Base-by-base conservation (phyloP, 2,888 invertebrate genomes). In the Petrophora chlorosata region DNA sequence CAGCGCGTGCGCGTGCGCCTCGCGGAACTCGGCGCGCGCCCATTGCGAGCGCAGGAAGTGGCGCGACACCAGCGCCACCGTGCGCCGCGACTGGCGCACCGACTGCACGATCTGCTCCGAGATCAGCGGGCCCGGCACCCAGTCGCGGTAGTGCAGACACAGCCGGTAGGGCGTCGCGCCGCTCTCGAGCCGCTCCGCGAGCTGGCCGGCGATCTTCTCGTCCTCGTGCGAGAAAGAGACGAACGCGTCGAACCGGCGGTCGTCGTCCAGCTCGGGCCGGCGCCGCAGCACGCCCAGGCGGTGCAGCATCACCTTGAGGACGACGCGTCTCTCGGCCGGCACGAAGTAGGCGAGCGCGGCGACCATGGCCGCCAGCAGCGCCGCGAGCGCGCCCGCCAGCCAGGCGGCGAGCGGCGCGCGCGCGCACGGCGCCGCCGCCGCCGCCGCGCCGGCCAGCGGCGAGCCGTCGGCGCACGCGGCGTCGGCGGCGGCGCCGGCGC, bases 191-290 rank as follows among this genome's bases (percentile, higher is more conserved):
- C 92, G 91, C 0, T 94, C 91, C 30, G 94, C 89, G 50, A 96
- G 74, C 56, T 93, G 91, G 0, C 92, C 84, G 7, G 95, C 93
- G 66, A 94, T 94, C 5, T 92, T 92, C 66, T 94, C 94, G 74
- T 97, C 96, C 70, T 92, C 92, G 72, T 95, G 94, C 2, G 96
- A 94, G 74, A 94, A 96, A 62, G 96, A 95, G 56, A 97, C 91
- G 76, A 97, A 97, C 0, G 95, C 96, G 76, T 97, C 97, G 78
- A 93, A 97, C 16, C 45, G 65, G 3, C 62, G 56, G 28, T 13
- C 59, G 23, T 47, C 66, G 63, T 63, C 67, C 22, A 44, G 36
- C 26, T 44, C 58, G 4, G 35, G 30, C 9, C 32, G 16, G 23
- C 42, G 56, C 32, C 48, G 55, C 50, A 47, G 53, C 64, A 47